Base-by-base conservation (phyloP, 2,797 vertebrate genomes). In the Cephalopachus bancanus region DNA sequence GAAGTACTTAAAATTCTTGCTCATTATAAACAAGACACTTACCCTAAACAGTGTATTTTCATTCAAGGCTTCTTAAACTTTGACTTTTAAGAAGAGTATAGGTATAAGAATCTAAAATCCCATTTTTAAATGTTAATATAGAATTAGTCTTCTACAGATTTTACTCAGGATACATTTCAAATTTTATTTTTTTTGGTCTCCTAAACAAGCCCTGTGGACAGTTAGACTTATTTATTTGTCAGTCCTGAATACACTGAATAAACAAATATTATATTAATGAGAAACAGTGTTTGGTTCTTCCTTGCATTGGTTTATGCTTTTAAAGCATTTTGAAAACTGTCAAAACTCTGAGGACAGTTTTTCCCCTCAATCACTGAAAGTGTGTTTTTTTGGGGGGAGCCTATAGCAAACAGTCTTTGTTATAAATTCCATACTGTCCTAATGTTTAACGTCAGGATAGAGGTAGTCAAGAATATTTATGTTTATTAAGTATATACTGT, bases 41-140 rank as follows among this genome's bases (percentile, higher is more conserved):
- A 44, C 44, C 44, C 33, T 81, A 10, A 44, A 44, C 44, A 44
- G 37, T 37, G 69, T 28, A 7, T 15, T 87, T 96, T 96, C 10
- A 85, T 90, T 83, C 7, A 78, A n/a, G 6, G 69, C 78, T 49
- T 94, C 59, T 83, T 71, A 72, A 81, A 69, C 22, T 85, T 83
- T 88, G 44, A 62, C 44, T 83, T 96, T 90, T 79, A 59, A 90
- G 64, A 85, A 33, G 64, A 91, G 26, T 44, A 83, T 44, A 72
- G 26, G 15, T 28, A 64, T 90, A 57, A 85, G 74, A 86, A 64
- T 64, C 69, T 80, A 72, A 84, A 90, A n/a, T 28, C 3, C 11
- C 17, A 11, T 30, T 37, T 83, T 86, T 76, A 72, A 85, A 60
- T 60, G 12, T 57, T 81, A 93, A 37, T 60, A 30, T 57, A 59